Evolutionary conservation across 2,888 invertebrate genomes (phyloP).

Genomic region (Brachyptera risi): DNA sequence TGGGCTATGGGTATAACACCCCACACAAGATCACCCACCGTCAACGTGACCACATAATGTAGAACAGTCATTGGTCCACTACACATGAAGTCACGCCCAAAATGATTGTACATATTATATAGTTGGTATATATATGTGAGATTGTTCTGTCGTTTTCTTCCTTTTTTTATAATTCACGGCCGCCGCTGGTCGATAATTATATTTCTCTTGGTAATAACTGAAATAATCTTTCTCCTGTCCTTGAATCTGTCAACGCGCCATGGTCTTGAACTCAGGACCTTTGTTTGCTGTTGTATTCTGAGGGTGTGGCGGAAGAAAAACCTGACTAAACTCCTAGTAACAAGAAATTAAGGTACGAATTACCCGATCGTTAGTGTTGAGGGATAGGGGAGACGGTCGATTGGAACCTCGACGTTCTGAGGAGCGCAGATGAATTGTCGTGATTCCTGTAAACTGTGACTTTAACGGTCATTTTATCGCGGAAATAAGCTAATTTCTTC

Average conservation of each 20-base stretch:
- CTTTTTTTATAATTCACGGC: conserved; percentile 15
- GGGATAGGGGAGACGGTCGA: too few relatives aligned
- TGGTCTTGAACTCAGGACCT: conserved; percentile 18
- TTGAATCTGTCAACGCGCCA: neutral
- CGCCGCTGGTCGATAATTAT: conserved; percentile 11
- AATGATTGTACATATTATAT: neutral
- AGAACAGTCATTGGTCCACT: neutral
- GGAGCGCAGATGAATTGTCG: too few relatives aligned
- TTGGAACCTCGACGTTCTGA: too few relatives aligned
- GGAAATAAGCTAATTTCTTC: too few relatives aligned
- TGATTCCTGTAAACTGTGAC: too few relatives aligned
- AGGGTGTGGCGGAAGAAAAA: conserved; percentile 22
- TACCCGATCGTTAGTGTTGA: too few relatives aligned
- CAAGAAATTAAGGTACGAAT: too few relatives aligned
- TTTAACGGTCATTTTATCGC: too few relatives aligned
- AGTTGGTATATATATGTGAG: too few relatives aligned
- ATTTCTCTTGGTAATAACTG: conserved; percentile 11
- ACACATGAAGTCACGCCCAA: conserved; percentile 8
- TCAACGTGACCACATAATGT: neutral
- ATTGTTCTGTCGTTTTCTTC: too few relatives aligned
- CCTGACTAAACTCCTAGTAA: too few relatives aligned
- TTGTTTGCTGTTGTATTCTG: neutral
- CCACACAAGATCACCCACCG: neutral
- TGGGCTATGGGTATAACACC: too few relatives aligned
- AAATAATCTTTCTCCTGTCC: conserved; percentile 16